phyloP scores from a whole-genome alignment of 2,888 invertebrate species.

The Eupithecia dodoneata region DNA sequence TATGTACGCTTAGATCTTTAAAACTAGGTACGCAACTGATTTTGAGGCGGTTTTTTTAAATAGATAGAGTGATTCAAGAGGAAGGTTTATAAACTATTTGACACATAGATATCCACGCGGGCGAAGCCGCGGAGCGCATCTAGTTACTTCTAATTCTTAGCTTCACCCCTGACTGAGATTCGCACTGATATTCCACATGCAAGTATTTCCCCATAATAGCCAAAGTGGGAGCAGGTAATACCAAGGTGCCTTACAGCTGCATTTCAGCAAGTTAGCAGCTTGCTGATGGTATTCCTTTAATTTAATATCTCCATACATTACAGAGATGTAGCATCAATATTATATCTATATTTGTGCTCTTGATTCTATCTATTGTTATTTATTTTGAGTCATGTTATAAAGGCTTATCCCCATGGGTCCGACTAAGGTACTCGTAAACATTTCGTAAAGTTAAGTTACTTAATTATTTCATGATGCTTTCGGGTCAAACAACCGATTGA shows the following conservation, averaged over 20 bases:
- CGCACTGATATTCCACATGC: not conserved
- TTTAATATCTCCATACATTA: not conserved
- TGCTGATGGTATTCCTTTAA: not conserved
- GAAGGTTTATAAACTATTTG: too few relatives aligned
- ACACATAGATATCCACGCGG: too few relatives aligned
- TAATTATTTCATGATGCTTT: not conserved
- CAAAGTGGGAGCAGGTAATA: not conserved
- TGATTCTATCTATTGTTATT: not conserved
- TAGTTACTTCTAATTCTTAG: too few relatives aligned
- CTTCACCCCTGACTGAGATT: not conserved
- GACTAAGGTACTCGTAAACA: not conserved
- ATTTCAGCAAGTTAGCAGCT: not conserved
- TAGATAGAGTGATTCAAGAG: too few relatives aligned
- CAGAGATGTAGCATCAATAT: not conserved
- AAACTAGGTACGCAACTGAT: too few relatives aligned
- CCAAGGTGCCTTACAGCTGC: not conserved
- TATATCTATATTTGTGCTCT: not conserved
- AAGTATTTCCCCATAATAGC: not conserved
- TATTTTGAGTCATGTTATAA: not conserved
- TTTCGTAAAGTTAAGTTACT: not conserved
- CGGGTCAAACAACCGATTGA: not conserved
- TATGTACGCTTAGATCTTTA: too few relatives aligned
- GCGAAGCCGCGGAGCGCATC: too few relatives aligned
- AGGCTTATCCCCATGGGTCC: not conserved
- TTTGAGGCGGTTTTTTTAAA: too few relatives aligned